Conservation (phyloP, 1,140 invertebrate genomes). For the Asobara japonica region DNA sequence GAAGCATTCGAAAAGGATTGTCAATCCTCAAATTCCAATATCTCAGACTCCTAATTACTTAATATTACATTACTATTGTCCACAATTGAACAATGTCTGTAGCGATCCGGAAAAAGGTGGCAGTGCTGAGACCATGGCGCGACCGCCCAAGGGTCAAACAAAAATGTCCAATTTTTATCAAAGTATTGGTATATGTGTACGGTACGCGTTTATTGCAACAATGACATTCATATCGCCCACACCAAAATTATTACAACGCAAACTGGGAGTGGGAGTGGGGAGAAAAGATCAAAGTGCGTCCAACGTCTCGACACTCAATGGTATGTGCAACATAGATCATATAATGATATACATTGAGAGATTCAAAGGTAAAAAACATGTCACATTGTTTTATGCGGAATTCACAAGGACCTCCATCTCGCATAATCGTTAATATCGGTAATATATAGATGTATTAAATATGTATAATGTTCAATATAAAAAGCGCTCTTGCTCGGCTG, state of each 20-base stretch:
- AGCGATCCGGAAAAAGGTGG: too few relatives aligned
- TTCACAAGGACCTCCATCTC: constrained; percentile 7
- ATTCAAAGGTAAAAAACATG: constrained; percentile 51
- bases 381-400: constrained; percentile 41
- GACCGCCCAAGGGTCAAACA: not conserved
- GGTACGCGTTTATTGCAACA: constrained; percentile 22
- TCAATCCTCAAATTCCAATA: too few relatives aligned
- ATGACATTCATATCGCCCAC: constrained; percentile 16
- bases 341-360: constrained; percentile 47
- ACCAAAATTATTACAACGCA: constrained; percentile 11
- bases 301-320: constrained; percentile 47
- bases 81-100: too few relatives aligned
- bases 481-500: constrained; percentile 51
- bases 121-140: too few relatives aligned
- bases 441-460: constrained; percentile 29
- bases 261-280: not conserved
- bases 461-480: constrained; percentile 41
- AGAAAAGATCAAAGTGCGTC: constrained; percentile 34
- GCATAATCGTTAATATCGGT: constrained; percentile 40
- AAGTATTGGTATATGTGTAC: constrained; percentile 4
- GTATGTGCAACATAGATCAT: constrained; percentile 49
- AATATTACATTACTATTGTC: too few relatives aligned
- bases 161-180: not conserved
- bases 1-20: too few relatives aligned
- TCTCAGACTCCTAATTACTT: too few relatives aligned